Conservation (phyloP, 2,113 vertebrate genomes). For the Psammodynastes pulverulentus region DNA sequence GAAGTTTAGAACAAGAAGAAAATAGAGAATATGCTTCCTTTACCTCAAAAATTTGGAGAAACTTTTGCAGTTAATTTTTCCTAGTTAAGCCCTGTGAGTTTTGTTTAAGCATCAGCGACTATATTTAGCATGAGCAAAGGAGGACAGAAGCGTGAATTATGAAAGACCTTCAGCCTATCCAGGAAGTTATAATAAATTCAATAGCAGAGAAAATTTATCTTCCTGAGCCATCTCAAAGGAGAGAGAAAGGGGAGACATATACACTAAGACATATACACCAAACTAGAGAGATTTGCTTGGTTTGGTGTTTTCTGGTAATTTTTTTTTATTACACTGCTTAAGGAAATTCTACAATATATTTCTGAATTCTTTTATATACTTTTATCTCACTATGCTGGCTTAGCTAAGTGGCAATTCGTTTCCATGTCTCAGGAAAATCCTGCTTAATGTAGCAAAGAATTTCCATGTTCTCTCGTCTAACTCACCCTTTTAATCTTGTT, state of each 20-base stretch:
- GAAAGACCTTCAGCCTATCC: conserved; percentile 74
- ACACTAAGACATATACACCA: conserved; percentile 13
- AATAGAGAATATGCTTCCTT: conserved; percentile 56
- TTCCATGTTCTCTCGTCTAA: not conserved
- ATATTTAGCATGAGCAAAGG: conserved; percentile 75
- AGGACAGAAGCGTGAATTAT: conserved; percentile 79
- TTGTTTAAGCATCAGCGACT: conserved; percentile 78
- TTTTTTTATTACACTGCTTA: conserved; percentile 24
- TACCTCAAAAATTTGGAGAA: conserved; percentile 70
- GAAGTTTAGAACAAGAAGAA: not conserved
- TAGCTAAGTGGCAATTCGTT: not conserved
- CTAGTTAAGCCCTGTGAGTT: conserved; percentile 74
- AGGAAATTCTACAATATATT: conserved; percentile 24
- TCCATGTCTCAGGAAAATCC: not conserved
- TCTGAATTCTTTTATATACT: conserved; percentile 33
- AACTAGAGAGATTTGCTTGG: conserved; percentile 8
- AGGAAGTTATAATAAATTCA: conserved; percentile 82
- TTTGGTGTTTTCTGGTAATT: conserved; percentile 59
- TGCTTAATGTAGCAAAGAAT: not conserved
- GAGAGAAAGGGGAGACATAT: conserved; percentile 48
- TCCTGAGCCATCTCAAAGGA: conserved; percentile 56
- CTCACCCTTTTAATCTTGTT: not conserved
- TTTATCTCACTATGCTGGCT: not conserved
- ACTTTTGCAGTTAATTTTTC: conserved; percentile 72
- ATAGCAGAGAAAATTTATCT: conserved; percentile 72